Evolutionary conservation across 2,113 vertebrate species (phyloP), one percentile per base, ranked within the genome.

Genomic region (Lagopus leucura): DNA sequence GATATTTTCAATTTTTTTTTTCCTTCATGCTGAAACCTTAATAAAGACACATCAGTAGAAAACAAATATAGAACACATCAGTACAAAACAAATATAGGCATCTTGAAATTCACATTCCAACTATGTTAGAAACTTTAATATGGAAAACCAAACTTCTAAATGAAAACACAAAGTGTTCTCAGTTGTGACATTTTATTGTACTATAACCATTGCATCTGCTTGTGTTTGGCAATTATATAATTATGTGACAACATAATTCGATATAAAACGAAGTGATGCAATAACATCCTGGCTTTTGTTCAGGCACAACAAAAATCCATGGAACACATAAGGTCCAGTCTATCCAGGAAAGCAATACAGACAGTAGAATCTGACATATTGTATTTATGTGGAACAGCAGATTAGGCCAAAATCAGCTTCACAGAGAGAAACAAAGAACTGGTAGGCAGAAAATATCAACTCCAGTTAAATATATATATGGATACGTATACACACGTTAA

Each of bases 151-250:
- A 83, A 93, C 89, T 88, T 85, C 85, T 40, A 81, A 69, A 91
- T 72, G 81, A 84, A 94, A 89, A 89, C 73, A 76, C 83, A 86
- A 91, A 42, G 14, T 9, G 20, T 75, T 86, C 69, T 93, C 89
- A 69, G 93, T 91, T 88, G 61, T 79, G 80, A 84, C 55, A 75
- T 90, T 95, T 96, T 95, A 94, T 89, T 81, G 86, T 60, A 79
- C 89, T 38, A 32, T 95, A 94, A 91, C 86, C 72, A 69, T 91
- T 73, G 64, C 88, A 82, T 90, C 88, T 96, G 70, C 48, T 87
- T 50, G 67, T 16, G 27, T 67, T 92, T 87, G 72, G 81, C 69
- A 55, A 86, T 94, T 92, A 76, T 84, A 75, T 85, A 69, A 89
- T 89, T 89, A 79, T 50, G 18, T 57, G 92, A 69, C 63, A 71